Percentiles rank a stretch among this genome's conserved stretches.
phyloP scores from a whole-genome alignment of 2,888 invertebrate genomes.

The Rhopalosiphum nymphaeae region DNA sequence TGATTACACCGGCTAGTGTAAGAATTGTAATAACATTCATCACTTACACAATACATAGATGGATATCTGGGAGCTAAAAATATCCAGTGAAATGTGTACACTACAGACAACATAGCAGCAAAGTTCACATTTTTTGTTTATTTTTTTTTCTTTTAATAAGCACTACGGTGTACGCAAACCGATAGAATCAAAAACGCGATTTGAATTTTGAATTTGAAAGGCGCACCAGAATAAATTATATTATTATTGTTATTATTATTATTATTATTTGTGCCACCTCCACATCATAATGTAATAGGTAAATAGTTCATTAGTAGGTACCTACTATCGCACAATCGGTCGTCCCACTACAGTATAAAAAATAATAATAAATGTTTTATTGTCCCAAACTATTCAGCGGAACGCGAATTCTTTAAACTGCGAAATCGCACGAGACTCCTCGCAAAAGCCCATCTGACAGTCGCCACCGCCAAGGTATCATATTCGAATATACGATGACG shows the following conservation, averaged over 20 bases:
- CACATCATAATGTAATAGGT: neutral
- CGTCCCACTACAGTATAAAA: slow-evolving; percentile 23
- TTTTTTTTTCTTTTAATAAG: neutral
- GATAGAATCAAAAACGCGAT: slow-evolving; percentile 37
- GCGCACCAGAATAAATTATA: slow-evolving; percentile 16
- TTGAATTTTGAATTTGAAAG: slow-evolving; percentile 57
- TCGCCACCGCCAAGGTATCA: neutral
- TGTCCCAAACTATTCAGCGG: neutral
- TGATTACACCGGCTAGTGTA: neutral
- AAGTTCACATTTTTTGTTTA: slow-evolving; percentile 37
- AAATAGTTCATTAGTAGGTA: neutral
- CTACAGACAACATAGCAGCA: neutral
- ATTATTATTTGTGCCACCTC: slow-evolving; percentile 26
- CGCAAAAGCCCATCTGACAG: neutral
- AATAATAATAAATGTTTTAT: neutral
- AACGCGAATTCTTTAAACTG: neutral
- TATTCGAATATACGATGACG: neutral
- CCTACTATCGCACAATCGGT: neutral
- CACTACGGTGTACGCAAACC: neutral
- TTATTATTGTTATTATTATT: slow-evolving; percentile 26
- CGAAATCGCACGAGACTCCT: neutral
- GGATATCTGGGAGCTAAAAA: neutral
- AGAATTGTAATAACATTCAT: neutral
- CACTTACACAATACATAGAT: slow-evolving; percentile 29
- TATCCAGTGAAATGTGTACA: neutral